Evolutionary conservation across 2,888 invertebrate species (phyloP), one percentile per base, ranked within the genome.

Genomic region (Latrodectus hesperus): DNA sequence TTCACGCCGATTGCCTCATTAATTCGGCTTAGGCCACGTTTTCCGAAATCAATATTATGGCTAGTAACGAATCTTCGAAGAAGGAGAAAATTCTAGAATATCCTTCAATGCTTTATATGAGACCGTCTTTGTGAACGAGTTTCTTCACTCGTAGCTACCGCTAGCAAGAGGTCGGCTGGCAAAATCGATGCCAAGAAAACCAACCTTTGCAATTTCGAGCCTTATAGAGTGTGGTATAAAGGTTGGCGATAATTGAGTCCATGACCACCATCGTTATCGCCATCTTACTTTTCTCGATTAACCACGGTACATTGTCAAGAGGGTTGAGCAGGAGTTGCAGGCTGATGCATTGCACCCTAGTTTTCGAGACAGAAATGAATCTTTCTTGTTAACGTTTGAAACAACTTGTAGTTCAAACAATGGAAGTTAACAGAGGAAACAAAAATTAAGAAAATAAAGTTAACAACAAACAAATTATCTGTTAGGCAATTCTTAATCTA

Each of bases 1-100:
- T 83, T 76, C 75, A 76, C 76, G 75, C 84, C 72, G 72, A 72
- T 65, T 73, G 67, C 77, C 52, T 60, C 77, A 84, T 84, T 84
- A 77, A 84, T 77, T 78, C 77, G 52, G 77, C 84, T 77, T 77
- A 77, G 52, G 83, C 26, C n/a, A 52, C 38, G 53, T 74, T 76
- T 64, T 68, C 72, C 53, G 14, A 72, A 77, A 84, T 84, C 77
- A 77, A 78, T 84, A 77, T 67, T 71, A 17, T 14, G 64, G 64
- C 38, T 49, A 72, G 53, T 53, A 76, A 70, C 67, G 9, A 10
- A 10, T 12, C 67, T 55, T 55, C 60, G 68, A 51, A 71, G 60
- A 55, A 82, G 70, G 51, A 55, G 75, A 81, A 73, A 73, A 82
- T 82, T 55, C 49, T 52, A n/a, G 22, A 83, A 76, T 51, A 68